Conservation (phyloP, 2,113 vertebrate species). For the Sapajus apella region DNA sequence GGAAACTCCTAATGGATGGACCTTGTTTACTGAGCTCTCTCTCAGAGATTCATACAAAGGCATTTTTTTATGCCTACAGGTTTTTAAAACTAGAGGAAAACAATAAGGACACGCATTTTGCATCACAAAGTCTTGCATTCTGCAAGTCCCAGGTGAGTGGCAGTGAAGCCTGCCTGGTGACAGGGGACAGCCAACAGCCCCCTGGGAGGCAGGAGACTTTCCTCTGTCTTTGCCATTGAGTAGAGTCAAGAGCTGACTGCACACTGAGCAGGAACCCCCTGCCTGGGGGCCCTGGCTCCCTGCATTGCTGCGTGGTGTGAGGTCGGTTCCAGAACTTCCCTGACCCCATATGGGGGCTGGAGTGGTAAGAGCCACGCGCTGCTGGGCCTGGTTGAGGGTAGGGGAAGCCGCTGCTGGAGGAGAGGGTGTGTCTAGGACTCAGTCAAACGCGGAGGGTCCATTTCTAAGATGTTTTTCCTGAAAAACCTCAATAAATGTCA, state of each 20-base stretch:
- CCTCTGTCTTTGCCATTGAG: not conserved
- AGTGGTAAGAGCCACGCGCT: accelerated
- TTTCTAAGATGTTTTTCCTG: not conserved
- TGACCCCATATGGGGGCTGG: not conserved
- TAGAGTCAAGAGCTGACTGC: not conserved
- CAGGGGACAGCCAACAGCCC: accelerated
- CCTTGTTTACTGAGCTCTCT: accelerated
- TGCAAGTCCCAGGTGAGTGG: accelerated
- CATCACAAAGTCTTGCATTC: accelerated
- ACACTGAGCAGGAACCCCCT: not conserved
- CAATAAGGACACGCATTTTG: accelerated
- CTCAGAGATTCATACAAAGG: not conserved
- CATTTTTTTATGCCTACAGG: accelerated
- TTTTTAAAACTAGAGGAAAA: not conserved
- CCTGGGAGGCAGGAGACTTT: not conserved
- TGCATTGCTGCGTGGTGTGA: not conserved
- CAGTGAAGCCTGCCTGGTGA: accelerated
- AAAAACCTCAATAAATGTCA: not conserved
- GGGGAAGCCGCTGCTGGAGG: accelerated
- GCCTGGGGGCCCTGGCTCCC: not conserved
- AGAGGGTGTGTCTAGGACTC: too few species aligned
- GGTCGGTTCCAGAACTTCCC: not conserved
- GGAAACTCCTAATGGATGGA: accelerated
- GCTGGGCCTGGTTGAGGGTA: not conserved
- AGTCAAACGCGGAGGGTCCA: accelerated